Evolutionary conservation across 2,888 invertebrate species (phyloP).

Genomic region (Clunio marinus): DNA sequence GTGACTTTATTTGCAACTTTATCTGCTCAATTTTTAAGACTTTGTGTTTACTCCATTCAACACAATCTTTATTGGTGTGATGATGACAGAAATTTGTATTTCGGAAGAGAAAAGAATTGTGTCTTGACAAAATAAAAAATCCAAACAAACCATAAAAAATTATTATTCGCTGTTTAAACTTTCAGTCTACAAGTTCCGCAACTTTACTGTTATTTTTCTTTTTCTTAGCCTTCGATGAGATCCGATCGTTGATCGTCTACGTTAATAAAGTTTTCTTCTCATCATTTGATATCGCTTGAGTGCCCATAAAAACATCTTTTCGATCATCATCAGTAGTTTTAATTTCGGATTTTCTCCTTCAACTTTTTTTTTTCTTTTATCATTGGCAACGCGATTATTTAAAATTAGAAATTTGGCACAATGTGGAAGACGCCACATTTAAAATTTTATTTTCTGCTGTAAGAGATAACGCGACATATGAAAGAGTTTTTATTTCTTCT

Average conservation of each 20-base stretch:
- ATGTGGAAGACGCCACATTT: constrained; percentile 7
- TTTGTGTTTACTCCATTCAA: no score
- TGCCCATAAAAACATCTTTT: background rate
- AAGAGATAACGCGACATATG: background rate
- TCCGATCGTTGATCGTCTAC: background rate
- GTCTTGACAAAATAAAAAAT: no score
- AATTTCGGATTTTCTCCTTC: no score
- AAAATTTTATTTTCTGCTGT: no score
- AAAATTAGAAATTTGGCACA: constrained; percentile 38
- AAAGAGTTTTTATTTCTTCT: no score
- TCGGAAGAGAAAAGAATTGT: no score
- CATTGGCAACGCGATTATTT: constrained; percentile 4
- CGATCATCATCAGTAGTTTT: background rate
- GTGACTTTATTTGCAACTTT: no score
- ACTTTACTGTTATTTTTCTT: constrained; percentile 8
- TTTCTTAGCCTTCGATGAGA: background rate
- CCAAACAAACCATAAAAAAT: no score
- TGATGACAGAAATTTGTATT: no score
- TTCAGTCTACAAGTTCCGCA: constrained; percentile 13
- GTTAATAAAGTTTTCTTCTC: background rate
- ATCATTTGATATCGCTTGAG: background rate
- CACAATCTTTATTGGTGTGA: no score
- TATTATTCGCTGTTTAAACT: no score
- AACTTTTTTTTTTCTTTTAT: background rate
- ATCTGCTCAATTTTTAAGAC: no score